These are phyloP conservation scores for Chloroceryle aenea DNA, from an alignment of 2,113 vertebrate species.

Conservation along the genomic window DNA sequence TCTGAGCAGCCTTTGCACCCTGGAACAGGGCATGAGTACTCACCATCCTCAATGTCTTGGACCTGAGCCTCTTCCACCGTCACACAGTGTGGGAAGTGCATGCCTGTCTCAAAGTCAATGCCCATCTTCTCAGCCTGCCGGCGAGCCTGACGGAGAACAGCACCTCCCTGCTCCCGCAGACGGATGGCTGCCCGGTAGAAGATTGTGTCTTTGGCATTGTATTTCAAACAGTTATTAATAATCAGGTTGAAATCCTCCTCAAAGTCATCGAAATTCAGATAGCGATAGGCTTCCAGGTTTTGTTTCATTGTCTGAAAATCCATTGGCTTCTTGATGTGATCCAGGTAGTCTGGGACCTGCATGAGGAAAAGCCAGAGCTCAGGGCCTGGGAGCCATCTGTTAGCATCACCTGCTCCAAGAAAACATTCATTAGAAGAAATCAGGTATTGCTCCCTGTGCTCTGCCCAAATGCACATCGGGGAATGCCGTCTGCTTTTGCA, in stretches of 20 bases:
- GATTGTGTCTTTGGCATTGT: conserved; percentile 98
- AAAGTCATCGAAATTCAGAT: conserved; percentile 94
- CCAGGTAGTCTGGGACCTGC: conserved; percentile 97
- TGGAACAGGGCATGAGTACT: not conserved
- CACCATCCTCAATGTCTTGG: conserved; percentile 78
- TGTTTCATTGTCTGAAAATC: conserved; percentile 99
- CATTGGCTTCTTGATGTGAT: conserved; percentile 98
- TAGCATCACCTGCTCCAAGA: conserved; percentile 65
- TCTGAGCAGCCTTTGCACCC: not conserved
- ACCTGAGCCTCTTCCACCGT: conserved; percentile 82
- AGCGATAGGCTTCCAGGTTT: conserved; percentile 92
- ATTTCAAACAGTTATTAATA: conserved; percentile 98
- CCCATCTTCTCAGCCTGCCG: conserved; percentile 95
- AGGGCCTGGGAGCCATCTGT: not conserved
- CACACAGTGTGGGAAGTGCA: conserved; percentile 90
- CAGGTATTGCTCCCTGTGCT: not conserved
- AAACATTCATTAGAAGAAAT: conserved; percentile 49
- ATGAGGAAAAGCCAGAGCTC: conserved; percentile 36
- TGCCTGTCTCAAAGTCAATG: conserved; percentile 95
- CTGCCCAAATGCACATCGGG: conserved; percentile 36
- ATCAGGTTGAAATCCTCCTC: conserved; percentile 97
- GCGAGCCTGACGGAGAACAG: conserved; percentile 88
- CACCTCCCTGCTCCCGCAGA: conserved; percentile 90
- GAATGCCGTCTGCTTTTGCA: conserved; percentile 25
- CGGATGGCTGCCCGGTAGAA: conserved; percentile 95